phyloP scores from a whole-genome alignment of 2,113 vertebrate genomes.

The Pionites leucogaster region DNA sequence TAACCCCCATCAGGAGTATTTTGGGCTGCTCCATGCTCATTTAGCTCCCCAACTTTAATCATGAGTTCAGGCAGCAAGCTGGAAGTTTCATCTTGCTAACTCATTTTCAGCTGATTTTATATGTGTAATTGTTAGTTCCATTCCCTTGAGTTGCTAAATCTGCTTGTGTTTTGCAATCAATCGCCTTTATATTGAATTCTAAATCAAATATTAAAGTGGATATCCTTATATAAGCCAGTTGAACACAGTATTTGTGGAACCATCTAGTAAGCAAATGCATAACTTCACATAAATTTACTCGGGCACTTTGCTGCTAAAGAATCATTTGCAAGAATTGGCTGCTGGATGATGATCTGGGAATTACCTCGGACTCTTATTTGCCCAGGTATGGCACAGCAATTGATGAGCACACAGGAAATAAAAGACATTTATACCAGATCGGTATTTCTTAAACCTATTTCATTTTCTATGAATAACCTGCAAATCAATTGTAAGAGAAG shows the following conservation, averaged over 20 bases:
- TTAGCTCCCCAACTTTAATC: not conserved
- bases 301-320: not conserved
- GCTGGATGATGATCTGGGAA: not conserved
- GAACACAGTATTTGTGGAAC: not conserved
- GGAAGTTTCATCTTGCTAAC: not conserved
- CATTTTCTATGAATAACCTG: not conserved
- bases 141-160: not conserved
- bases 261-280: not conserved
- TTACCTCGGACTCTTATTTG: not conserved
- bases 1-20: not conserved
- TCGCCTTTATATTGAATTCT: not conserved
- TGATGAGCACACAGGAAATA: not conserved
- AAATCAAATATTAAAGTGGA: not conserved
- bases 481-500: not conserved
- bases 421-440: not conserved
- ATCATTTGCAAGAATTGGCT: not conserved
- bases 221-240: not conserved
- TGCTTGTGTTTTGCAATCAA: not conserved
- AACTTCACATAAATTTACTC: not conserved
- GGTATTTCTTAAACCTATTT: not conserved
- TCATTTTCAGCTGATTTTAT: conserved; percentile 15
- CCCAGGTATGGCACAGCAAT: not conserved
- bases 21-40: not conserved
- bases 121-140: not conserved
- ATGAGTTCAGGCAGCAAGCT: not conserved